phyloP scores from a whole-genome alignment of 2,113 vertebrate species.

The Mirza zaza region DNA sequence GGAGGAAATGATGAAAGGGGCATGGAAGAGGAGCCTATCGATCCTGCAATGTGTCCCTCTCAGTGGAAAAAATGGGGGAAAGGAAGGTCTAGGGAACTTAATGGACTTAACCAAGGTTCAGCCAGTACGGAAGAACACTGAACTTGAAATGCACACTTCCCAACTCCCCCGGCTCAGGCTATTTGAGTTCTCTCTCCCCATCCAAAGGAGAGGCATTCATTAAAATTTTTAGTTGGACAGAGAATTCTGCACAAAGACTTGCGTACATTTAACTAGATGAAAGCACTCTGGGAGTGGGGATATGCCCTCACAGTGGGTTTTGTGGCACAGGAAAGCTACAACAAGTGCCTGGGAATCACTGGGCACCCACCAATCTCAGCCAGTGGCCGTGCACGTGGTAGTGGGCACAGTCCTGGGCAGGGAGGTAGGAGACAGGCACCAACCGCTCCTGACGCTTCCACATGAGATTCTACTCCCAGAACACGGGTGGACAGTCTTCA shows the following conservation, averaged over 20 bases:
- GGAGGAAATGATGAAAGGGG: slow-evolving; percentile 25
- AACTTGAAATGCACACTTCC: neutral
- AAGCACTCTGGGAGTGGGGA: neutral
- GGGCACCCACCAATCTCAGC: neutral
- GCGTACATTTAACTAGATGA: neutral
- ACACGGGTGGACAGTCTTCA: neutral
- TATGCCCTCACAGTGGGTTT: neutral
- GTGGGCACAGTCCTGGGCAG: neutral
- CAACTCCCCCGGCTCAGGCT: neutral
- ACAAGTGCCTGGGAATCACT: neutral
- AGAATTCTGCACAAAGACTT: neutral
- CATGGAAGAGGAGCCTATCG: neutral
- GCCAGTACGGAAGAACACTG: neutral
- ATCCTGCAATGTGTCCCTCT: neutral
- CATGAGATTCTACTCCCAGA: neutral
- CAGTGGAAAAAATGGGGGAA: neutral
- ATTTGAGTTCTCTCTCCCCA: neutral
- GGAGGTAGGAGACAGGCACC: neutral
- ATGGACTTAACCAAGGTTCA: neutral
- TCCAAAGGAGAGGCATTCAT: neutral
- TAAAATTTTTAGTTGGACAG: neutral
- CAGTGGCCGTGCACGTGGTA: neutral
- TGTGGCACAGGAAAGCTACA: neutral
- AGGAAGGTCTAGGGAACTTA: neutral
- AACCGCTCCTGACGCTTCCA: neutral